phyloP scores from a whole-genome alignment of 2,113 vertebrate species.

The Chloebia gouldiae region DNA sequence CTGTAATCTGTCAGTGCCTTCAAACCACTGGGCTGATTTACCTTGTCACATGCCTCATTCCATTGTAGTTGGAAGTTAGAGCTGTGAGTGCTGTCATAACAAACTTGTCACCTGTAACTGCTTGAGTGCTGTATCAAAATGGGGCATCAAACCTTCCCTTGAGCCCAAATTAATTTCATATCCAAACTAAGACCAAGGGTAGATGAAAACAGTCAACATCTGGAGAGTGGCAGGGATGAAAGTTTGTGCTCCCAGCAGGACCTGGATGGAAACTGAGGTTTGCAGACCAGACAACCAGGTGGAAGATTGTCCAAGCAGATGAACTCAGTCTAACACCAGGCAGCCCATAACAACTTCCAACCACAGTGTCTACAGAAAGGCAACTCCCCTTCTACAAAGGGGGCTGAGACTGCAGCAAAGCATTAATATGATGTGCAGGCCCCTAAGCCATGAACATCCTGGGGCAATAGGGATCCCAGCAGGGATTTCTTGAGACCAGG shows the following conservation, averaged over 20 bases:
- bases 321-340: not conserved
- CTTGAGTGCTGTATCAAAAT: not conserved
- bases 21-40: not conserved
- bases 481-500: not conserved
- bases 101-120: not conserved
- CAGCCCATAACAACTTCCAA: not conserved
- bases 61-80: not conserved
- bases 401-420: not conserved
- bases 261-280: not conserved
- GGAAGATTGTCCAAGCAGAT: not conserved
- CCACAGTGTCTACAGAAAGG: not conserved
- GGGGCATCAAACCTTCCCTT: not conserved
- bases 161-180: not conserved
- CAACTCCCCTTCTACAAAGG: not conserved
- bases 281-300: not conserved
- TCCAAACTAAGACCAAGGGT: not conserved
- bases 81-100: not conserved
- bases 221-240: not conserved
- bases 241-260: not conserved
- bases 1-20: not conserved
- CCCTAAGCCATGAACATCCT: not conserved
- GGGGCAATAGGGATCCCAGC: not conserved
- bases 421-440: not conserved
- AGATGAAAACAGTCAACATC: not conserved
- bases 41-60: not conserved